Conservation (phyloP, 2,797 vertebrate species). For the Hoplostethus atlanticus region DNA sequence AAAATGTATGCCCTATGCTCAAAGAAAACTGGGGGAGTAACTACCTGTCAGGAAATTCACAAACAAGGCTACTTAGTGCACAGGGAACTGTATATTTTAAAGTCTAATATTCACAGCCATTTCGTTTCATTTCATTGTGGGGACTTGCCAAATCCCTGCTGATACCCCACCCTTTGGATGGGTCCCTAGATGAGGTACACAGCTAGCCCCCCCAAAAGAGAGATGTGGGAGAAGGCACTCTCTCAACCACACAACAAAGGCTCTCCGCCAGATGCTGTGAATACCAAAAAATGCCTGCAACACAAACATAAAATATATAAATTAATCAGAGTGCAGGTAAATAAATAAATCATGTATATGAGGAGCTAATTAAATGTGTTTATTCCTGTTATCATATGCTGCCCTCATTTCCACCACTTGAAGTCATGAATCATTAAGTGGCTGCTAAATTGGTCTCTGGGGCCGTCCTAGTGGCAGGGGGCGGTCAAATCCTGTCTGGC, state of each 20-base stretch:
- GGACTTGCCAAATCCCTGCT: constrained; percentile 77
- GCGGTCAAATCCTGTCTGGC: constrained; percentile 91
- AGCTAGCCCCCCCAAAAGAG: constrained; percentile 48
- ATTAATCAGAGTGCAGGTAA: constrained; percentile 87
- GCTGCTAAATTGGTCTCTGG: constrained; percentile 96
- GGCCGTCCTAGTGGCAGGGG: constrained; percentile 87
- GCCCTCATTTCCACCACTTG: constrained; percentile 92
- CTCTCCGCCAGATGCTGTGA: constrained; percentile 85
- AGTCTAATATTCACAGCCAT: constrained; percentile 79
- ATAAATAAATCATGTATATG: constrained; percentile 90
- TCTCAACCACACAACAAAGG: constrained; percentile 82
- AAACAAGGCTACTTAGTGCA: constrained; percentile 85
- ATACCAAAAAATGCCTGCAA: constrained; percentile 81
- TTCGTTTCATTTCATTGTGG: constrained; percentile 79
- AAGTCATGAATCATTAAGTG: constrained; percentile 98
- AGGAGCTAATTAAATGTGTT: constrained; percentile 97
- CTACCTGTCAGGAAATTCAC: constrained; percentile 86
- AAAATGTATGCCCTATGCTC: constrained; percentile 84
- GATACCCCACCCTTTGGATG: constrained; percentile 69
- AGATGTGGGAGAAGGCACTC: constrained; percentile 59
- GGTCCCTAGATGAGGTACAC: constrained; percentile 76
- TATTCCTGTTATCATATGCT: constrained; percentile 96
- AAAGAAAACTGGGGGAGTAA: constrained; percentile 85
- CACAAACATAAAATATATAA: constrained; percentile 85
- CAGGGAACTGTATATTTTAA: constrained; percentile 84